These are phyloP conservation scores for Microplitis mediator DNA, from an alignment of 1,140 invertebrate species.

Conservation along the genomic window DNA sequence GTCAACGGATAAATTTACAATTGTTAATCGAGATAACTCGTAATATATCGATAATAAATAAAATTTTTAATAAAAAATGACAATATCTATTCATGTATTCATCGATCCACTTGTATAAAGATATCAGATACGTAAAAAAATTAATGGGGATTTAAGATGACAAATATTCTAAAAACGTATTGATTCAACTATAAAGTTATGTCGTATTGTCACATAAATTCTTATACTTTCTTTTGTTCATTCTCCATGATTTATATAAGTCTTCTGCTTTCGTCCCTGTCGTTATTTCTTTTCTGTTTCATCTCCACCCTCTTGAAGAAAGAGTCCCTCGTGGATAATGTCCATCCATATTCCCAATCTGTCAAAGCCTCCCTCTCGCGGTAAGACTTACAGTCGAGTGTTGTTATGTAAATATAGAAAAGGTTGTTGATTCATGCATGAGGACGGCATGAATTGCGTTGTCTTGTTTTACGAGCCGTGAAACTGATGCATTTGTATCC, in stretches of 20 bases:
- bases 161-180: background rate
- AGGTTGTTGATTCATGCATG: slow-evolving; percentile 56
- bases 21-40: too few relatives aligned
- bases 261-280: slow-evolving; percentile 9
- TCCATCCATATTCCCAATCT: slow-evolving; percentile 54
- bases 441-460: slow-evolving; percentile 52
- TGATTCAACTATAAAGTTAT: background rate
- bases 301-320: slow-evolving; percentile 18
- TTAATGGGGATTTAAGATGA: too few relatives aligned
- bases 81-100: too few relatives aligned
- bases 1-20: too few relatives aligned
- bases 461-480: slow-evolving; percentile 58
- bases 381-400: slow-evolving; percentile 43
- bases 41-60: too few relatives aligned
- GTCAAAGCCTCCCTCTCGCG: slow-evolving; percentile 46
- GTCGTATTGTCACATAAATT: slow-evolving; percentile 1
- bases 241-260: slow-evolving; percentile 4
- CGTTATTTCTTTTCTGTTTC: slow-evolving; percentile 17
- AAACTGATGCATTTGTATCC: slow-evolving; percentile 60
- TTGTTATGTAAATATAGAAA: slow-evolving; percentile 61
- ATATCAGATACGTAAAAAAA: too few relatives aligned
- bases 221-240: background rate
- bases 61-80: too few relatives aligned
- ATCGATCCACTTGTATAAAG: too few relatives aligned
- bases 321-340: slow-evolving; percentile 35